Base-by-base conservation (phyloP, 2,797 vertebrate genomes). In the Enteromius thamalakanensis region DNA sequence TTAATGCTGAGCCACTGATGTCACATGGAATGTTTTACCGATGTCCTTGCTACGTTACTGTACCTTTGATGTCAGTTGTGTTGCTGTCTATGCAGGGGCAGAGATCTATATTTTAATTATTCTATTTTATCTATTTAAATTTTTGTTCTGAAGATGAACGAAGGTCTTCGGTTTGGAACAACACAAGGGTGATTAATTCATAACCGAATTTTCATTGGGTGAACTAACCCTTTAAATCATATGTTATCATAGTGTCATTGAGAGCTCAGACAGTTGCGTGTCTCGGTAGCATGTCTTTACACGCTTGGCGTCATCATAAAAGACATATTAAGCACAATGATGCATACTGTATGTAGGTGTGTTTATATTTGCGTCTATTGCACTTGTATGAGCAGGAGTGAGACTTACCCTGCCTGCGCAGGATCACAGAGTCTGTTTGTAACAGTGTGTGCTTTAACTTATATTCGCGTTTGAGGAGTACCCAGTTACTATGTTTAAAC, bases 401-500 rank as follows among this genome's bases (percentile, higher is more conserved):
- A 79, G 32, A 23, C 17, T 1, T 40, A 37, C 8, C 17, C 32
- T 53, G 42, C 19, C 2, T 68, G 68, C 72, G 45, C 32, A 58
- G 11, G 80, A 82, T 92, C 87, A 90, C 90, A 86, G 68, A 45
- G 55, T 45, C 14, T 62, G 55, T 60, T 60, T 45, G 34, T 12
- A 26, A 42, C 14, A 62, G 37, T 10, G 5, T 42, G 40, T 45
- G 10, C 8, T 65, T 32, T 12, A 65, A 47, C 42, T 12, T 45
- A 45, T 2, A 6, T 65, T 15, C 6, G 21, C 19, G 2, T 47
- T 65, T n/a, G 26, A n/a, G 9, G n/a, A 64, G 23, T 5, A 7
- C 42, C 8, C 53, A 11, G 34, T 2, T 14, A 51, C 17, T 10
- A 32, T 4, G 1, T 76, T 40, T 42, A 64, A 64, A 45, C n/a